Base-by-base conservation (phyloP, 1,140 invertebrate genomes). In the Anastrepha ludens region DNA sequence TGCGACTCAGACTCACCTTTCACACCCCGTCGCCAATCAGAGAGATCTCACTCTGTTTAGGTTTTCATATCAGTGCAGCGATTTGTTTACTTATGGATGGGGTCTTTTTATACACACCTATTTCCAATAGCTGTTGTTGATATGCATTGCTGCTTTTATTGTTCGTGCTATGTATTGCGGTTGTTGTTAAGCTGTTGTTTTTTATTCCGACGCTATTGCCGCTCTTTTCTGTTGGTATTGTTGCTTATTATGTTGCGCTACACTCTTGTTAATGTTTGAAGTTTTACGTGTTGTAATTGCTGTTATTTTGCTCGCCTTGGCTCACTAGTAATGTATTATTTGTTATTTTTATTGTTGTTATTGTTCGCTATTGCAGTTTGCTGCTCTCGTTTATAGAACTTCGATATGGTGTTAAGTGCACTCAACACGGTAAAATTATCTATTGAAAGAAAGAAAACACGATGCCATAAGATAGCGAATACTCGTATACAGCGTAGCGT, bases 161-260 rank as follows among this genome's bases (percentile, higher is more conserved):
- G 47, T 81, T 81, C 50, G 74, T 74, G 70, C 47, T 29, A 55
- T 9, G 5, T 81, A 81, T 81, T 81, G n/a, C 47, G 74, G 47
- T 81, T 81, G 74, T 81, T 55, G n/a, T 81, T n/a, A n/a, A n/a
- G 9, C 15, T 81, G 47, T 81, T 81, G 50, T 81, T 81, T 81
- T 58, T 81, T 55, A 81, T 55, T 50, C n/a, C 47, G 9, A 7
- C 44, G 47, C 17, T 81, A 81, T n/a, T 15, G 20, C 47, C 47
- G 67, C 74, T 81, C 74, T 50, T 81, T 81, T 44, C 39, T n/a
- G n/a, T n/a, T 81, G 50, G 44, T 13, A 50, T 78, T 78, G 74
- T 78, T 78, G 44, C 15, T 74, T 74, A 44, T 74, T 44, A 44
- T 74, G 2, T 74, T 74, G 41, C 39, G 70, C 44, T 47, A 55